Evolutionary conservation across 2,797 vertebrate genomes (phyloP).

Genomic region (Propithecus perrieri): DNA sequence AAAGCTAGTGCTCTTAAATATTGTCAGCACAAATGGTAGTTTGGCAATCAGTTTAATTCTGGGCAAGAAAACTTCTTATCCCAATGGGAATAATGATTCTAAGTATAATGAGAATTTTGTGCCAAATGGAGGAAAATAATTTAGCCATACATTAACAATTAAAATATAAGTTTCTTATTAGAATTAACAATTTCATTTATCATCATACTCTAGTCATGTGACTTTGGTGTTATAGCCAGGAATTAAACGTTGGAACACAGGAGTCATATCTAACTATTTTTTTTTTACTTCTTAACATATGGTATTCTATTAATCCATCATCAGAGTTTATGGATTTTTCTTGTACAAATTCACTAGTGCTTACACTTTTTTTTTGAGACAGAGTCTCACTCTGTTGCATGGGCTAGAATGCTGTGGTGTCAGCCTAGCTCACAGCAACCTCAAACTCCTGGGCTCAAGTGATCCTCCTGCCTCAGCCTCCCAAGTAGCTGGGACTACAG

Average conservation of each 20-base stretch:
- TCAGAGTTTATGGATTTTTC: not conserved
- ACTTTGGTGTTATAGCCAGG: not conserved
- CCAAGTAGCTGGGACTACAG: too few relatives aligned
- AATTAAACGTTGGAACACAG: constrained; percentile 12
- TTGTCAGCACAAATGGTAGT: constrained; percentile 54
- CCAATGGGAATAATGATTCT: not conserved
- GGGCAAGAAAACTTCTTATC: constrained; percentile 45
- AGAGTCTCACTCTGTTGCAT: too few relatives aligned
- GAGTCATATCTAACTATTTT: not conserved
- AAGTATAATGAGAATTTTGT: constrained; percentile 61
- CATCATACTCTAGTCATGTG: not conserved
- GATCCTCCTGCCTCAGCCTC: too few relatives aligned
- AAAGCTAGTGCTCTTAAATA: constrained; percentile 36
- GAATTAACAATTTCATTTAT: constrained; percentile 49
- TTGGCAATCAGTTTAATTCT: constrained; percentile 56
- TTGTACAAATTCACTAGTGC: not conserved
- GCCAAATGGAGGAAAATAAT: constrained; percentile 54
- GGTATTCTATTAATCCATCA: not conserved
- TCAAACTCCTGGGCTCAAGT: too few relatives aligned
- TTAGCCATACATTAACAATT: constrained; percentile 42
- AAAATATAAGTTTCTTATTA: constrained; percentile 36
- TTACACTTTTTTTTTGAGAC: not conserved
- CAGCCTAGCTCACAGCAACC: too few relatives aligned
- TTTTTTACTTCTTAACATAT: not conserved
- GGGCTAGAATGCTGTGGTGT: too few relatives aligned